phyloP scores from a whole-genome alignment of 2,113 vertebrate genomes.

The Rhinoderma darwinii region DNA sequence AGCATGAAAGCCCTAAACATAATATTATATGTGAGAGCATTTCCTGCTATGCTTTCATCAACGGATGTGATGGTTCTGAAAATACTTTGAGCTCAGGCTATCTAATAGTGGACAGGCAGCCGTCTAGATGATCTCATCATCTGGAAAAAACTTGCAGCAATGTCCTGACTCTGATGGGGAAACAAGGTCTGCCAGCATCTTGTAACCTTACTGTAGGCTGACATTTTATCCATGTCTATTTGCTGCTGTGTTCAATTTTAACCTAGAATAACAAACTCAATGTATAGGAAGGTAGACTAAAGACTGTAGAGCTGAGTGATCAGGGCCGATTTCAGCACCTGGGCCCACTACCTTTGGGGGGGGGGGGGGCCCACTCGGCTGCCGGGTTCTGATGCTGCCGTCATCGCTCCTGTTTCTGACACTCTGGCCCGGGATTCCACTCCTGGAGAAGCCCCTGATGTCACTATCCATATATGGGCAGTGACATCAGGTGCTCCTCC shows the following conservation, averaged over 20 bases:
- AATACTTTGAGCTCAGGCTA: not conserved
- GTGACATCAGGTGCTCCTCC: too few species aligned
- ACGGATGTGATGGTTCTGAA: not conserved
- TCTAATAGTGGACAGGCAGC: not conserved
- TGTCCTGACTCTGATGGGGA: not conserved
- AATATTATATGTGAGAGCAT: not conserved
- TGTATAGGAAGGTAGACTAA: not conserved
- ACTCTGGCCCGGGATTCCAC: too few species aligned
- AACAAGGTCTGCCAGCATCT: not conserved
- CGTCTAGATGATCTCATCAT: not conserved
- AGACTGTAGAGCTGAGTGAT: too few species aligned
- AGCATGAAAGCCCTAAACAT: not conserved
- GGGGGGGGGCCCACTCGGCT: too few species aligned
- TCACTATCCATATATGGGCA: too few species aligned
- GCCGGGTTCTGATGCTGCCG: too few species aligned
- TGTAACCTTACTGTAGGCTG: not conserved
- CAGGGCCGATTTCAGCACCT: too few species aligned
- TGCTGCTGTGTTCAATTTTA: not conserved
- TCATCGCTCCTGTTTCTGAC: too few species aligned
- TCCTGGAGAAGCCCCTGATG: too few species aligned
- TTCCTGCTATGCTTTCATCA: slow-evolving; percentile 1
- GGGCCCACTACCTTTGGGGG: too few species aligned
- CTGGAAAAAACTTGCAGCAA: not conserved
- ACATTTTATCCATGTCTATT: not conserved
- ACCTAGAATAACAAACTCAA: not conserved